Base-by-base conservation (phyloP, 37 sponge, comb jelly and placozoan species). In the Axinella damicornis region DNA sequence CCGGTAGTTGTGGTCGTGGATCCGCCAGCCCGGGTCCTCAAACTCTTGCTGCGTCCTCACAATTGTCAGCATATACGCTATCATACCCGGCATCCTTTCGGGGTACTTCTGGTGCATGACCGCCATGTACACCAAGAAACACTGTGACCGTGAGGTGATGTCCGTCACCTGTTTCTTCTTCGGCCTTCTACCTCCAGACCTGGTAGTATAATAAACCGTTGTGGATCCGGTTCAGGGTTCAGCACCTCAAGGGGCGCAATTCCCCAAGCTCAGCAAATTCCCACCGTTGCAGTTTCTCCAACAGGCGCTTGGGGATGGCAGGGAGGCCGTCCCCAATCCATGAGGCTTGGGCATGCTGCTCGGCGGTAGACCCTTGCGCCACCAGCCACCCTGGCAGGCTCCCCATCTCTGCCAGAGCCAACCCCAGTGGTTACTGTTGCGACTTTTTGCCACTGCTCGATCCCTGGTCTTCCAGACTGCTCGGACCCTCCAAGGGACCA, bases 21-120 rank as follows among this genome's bases (percentile, higher is more conserved):
- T 24, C 57, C 76, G 19, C 72, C 72, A 71, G 4, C 34, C 69
- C 35, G 72, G 72, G n/a, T 71, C 72, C 40, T 71, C 72, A 37
- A 39, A 71, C 40, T 71, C 72, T 16, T 21, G 37, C 39, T 71
- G 40, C 5, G 72, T 17, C 22, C 72, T 18, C n/a, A 71, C 16
- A 38, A 71, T 71, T 39, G 36, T 35, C 1, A 71, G 72, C 72
- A 71, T 71, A 41, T 71, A 71, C 12, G 72, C 72, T 37, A 71
- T 22, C 40, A 71, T 71, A 19, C 36, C 41, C 18, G 72, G 24
- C 37, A 35, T 36, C 40, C 13, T 39, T 21, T 71, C 72, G 16
- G 72, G 72, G 41, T 36, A 38, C n/a, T 71, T 35, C 24, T 39
- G 31, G 24, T 37, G 36, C 24, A 71, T 38, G 1, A 38, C n/a